Evolutionary conservation across 2,888 invertebrate genomes (phyloP), one percentile per base, ranked within the genome.

Genomic region (Acleris sparsana): DNA sequence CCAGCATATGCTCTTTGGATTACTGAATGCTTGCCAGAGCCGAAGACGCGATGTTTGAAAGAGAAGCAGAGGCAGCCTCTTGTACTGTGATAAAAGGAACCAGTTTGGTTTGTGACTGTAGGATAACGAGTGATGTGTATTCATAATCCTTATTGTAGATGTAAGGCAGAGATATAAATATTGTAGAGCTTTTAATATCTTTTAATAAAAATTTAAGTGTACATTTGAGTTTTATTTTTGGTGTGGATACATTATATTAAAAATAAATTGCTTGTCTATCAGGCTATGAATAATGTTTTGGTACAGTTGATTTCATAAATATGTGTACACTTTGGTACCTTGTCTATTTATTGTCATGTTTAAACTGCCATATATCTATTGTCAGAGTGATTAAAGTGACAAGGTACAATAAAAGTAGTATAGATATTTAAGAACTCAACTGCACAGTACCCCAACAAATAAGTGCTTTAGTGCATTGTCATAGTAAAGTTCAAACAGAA

Each of bases 111-210:
- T 53, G 20, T 13, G 51, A 52, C 59, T 59, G 61, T 55, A 63
- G 52, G 6, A 17, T 68, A 68, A 55, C 46, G 11, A 46, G 48
- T 68, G 58, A 62, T 46, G 48, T 53, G 48, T 39, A 63, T 64
- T 64, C 59, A 53, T 59, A 52, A 25, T 53, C 53, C 48, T 29
- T 63, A 51, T 71, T 65, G 57, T 75, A 75, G 63, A 59, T 69
- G 46, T 74, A 76, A 72, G 68, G 74, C 71, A 76, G 72, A 74
- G 70, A 73, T 65, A 65, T 65, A 67, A 64, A 63, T 63, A 67
- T 72, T 74, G 72, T 70, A 69, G 71, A 79, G 79, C 80, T 80
- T 81, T 77, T 74, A 74, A 72, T 73, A 76, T 77, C 73, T 80
- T 78, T 70, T 70, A 80, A 74, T 80, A 80, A 80, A 83, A 73